phyloP scores from a whole-genome alignment of 2,888 invertebrate genomes.

The Agriopis leucophaearia region DNA sequence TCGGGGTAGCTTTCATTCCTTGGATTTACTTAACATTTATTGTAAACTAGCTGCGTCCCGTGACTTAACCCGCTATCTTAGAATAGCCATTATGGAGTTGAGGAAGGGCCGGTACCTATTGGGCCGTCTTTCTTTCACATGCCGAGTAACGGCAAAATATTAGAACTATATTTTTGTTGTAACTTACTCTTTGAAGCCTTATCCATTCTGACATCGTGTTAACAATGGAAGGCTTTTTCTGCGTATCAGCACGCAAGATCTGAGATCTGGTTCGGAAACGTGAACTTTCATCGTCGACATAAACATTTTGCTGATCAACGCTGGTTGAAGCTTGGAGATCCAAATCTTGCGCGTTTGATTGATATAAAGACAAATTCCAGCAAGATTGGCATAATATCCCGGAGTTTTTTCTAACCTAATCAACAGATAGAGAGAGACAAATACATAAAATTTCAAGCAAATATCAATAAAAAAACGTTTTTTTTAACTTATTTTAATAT shows the following conservation, averaged over 20 bases:
- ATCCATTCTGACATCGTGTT: not conserved
- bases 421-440: not conserved
- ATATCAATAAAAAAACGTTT: too few species aligned
- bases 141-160: too few species aligned
- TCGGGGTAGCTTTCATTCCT: conserved; percentile 21
- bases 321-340: not conserved
- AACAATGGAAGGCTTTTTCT: not conserved
- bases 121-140: too few species aligned
- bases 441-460: too few species aligned
- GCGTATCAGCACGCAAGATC: not conserved
- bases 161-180: too few species aligned
- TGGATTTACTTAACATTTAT: conserved; percentile 11
- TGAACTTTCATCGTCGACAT: not conserved
- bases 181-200: not conserved
- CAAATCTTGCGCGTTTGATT: not conserved
- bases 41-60: too few species aligned
- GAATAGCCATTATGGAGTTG: too few species aligned
- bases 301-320: not conserved
- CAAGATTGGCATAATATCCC: not conserved
- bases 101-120: too few species aligned
- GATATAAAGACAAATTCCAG: not conserved
- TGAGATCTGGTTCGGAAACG: not conserved
- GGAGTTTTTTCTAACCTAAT: not conserved
- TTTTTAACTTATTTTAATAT: too few species aligned
- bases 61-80: too few species aligned